Base-by-base conservation (phyloP, 2,888 invertebrate genomes). In the Apodemia duryi region DNA sequence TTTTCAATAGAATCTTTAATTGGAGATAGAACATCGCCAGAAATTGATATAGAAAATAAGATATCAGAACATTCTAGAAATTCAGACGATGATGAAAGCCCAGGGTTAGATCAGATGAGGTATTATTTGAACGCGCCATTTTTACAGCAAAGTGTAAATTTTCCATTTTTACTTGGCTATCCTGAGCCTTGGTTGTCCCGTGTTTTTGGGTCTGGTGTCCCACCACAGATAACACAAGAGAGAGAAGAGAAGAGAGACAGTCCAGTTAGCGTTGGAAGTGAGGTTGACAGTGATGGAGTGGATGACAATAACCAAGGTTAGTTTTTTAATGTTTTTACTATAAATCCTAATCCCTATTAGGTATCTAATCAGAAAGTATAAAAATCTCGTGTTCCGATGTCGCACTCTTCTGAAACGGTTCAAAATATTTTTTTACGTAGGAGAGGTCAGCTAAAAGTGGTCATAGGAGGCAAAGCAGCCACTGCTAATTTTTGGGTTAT, bases 1-100 rank as follows among this genome's bases (percentile, higher is more conserved):
- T 94, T 94, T 79, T 93, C 94, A 1, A 94, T 94, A 61, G 94
- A 94, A 79, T 94, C 94, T 1, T 75, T 94, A 38, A 94, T 94
- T 32, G 92, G 92, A 0, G 83, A 85, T 11, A 76, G 91, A 71
- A 90, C 90, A 81, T 89, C 89, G 54, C 91, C 91, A 1, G 91
- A 90, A 68, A 91, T 91, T 51, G 91, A 91, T 67, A 88, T 91
- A 73, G 91, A 91, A 66, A 90, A 88, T 65, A 88, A 86, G 69
- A 70, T 85, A 21, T 86, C 88, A 1, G 89, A 90, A 70, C 76
- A 74, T 74, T 87, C 89, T 68, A 85, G 86, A 75, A 82, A 83
- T 62, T 91, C 91, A 1, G 91, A 91, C 61, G 91, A 91, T 0
- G 90, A 89, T 28, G 88, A 87, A 2, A 68, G 84, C 76, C 76